These are phyloP conservation scores for Hydropotes inermis DNA, from an alignment of 2,113 vertebrate genomes.

Conservation along the genomic window DNA sequence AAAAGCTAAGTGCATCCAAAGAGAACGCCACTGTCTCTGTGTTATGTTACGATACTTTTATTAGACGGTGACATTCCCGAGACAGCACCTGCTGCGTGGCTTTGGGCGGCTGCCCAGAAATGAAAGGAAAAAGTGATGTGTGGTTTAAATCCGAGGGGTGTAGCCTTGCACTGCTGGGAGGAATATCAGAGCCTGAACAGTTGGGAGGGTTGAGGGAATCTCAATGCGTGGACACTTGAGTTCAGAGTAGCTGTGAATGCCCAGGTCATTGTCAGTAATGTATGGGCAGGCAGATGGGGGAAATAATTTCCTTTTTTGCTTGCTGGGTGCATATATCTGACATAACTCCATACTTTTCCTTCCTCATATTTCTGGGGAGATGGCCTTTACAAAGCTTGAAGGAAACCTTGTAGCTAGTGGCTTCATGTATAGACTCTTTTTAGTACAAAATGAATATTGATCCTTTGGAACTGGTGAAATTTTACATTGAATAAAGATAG, in stretches of 20 bases:
- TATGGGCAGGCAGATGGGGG: slow-evolving; percentile 55
- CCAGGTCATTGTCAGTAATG: slow-evolving; percentile 28
- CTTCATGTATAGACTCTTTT: neutral
- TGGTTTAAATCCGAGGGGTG: slow-evolving; percentile 66
- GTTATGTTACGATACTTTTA: slow-evolving; percentile 79
- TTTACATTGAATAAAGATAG: neutral
- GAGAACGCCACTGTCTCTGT: slow-evolving; percentile 77
- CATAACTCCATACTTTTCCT: neutral
- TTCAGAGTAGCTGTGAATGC: slow-evolving; percentile 48
- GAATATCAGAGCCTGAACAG: slow-evolving; percentile 66
- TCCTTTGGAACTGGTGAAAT: neutral
- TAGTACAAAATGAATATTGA: neutral
- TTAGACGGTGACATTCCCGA: slow-evolving; percentile 79
- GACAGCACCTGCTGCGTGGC: slow-evolving; percentile 81
- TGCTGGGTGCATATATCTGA: neutral
- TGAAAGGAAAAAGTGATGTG: slow-evolving; percentile 74
- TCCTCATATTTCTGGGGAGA: neutral
- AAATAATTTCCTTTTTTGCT: neutral
- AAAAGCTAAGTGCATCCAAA: slow-evolving; percentile 69
- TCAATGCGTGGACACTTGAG: slow-evolving; percentile 1
- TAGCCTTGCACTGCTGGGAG: slow-evolving; percentile 64
- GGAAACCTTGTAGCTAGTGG: neutral
- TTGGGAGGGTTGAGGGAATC: slow-evolving; percentile 66
- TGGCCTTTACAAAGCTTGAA: neutral
- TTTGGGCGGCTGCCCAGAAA: slow-evolving; percentile 79